Base-by-base conservation (phyloP, 2,113 vertebrate species). In the Fregetta grallaria region DNA sequence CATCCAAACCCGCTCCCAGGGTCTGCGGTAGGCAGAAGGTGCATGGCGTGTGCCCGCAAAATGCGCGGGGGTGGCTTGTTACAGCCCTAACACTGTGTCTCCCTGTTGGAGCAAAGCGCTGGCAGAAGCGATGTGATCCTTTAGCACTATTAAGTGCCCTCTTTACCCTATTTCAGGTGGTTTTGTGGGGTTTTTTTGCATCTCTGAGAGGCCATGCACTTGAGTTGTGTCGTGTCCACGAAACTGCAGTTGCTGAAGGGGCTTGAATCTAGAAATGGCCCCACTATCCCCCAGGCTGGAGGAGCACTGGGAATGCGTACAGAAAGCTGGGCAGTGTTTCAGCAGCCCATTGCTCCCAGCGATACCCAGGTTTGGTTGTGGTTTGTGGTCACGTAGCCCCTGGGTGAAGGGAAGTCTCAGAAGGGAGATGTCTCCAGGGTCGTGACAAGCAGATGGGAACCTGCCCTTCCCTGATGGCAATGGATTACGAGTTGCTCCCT, bases 41-140 rank as follows among this genome's bases (percentile, higher is more conserved):
- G 9, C 8, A 1, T 14, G 70, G 20, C 1, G 0, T 15, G 53
- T 22, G n/a, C 29, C 61, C 18, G 36, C 10, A 7, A 18, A 50
- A 16, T 6, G 0, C 1, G 0, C 2, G 2, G 34, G 53, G 42
- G 6, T 32, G 44, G 30, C 34, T 89, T 29, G 11, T 21, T 7
- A 38, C 63, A 76, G 59, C 80, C 56, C 47, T 22, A 13, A 58
- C 1, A 2, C 27, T 2, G 4, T 3, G n/a, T 61, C 73, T 56
- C 25, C n/a, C n/a, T 3, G 6, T 2, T 42, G 53, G 47, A 76
- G 53, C 52, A 70, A 8, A 45, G 29, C 81, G 23, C 30, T 13
- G 44, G 66, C 62, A 75, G 1, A 5, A 70, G 70, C 47, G 34
- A 18, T 9, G n/a, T 13, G 29, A 75, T 38, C 8, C 23, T 76